These are phyloP conservation scores for Dasyurus viverrinus DNA, from an alignment of 2,113 vertebrate species.

Conservation along the genomic window DNA sequence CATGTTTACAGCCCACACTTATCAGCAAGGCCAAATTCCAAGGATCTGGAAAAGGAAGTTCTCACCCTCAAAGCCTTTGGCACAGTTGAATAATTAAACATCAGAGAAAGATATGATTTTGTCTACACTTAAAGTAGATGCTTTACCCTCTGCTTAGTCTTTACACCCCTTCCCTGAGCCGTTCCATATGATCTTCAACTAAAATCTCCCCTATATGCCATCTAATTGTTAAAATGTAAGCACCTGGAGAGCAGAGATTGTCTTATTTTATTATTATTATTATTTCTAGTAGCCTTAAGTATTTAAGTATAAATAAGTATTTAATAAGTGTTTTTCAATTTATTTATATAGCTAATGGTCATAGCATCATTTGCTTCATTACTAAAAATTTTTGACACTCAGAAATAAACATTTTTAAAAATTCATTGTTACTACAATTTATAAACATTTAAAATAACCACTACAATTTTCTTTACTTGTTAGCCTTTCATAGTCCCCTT, in stretches of 20 bases:
- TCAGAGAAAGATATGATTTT: neutral
- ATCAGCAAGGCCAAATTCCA: neutral
- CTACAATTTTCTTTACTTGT: neutral
- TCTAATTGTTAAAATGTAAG: no score
- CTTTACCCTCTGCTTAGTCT: neutral
- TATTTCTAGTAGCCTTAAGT: neutral
- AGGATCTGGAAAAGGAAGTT: neutral
- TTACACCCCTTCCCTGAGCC: neutral
- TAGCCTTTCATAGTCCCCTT: neutral
- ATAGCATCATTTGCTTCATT: neutral
- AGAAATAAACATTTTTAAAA: neutral
- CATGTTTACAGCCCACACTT: neutral
- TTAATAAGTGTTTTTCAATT: neutral
- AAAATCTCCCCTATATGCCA: neutral
- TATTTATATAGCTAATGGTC: neutral
- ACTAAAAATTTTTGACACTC: neutral
- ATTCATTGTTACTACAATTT: no score
- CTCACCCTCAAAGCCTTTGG: neutral
- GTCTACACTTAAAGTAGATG: neutral
- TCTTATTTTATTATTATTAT: no score
- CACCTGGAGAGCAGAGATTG: no score
- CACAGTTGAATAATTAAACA: neutral
- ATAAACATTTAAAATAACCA: no score
- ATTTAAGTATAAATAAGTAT: neutral
- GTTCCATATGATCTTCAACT: neutral